Conservation (phyloP, 64 coral and sea anemone species). For the Exaiptasia diaphana region DNA sequence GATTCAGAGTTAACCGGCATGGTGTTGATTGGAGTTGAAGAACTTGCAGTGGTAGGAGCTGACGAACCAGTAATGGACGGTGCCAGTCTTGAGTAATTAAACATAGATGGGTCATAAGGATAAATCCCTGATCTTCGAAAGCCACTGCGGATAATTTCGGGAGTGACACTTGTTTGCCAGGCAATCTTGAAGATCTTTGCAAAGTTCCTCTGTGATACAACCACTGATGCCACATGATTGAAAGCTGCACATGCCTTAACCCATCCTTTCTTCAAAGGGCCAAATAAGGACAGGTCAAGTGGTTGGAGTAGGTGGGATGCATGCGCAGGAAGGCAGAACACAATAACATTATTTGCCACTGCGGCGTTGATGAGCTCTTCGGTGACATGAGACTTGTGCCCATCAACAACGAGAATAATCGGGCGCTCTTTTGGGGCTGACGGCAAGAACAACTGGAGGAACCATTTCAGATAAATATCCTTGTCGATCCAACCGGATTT, state of each 20-base stretch:
- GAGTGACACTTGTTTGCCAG: slow-evolving; percentile 2
- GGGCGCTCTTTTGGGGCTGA: slow-evolving; percentile 13
- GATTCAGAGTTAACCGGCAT: too few species aligned
- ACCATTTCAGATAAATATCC: slow-evolving; percentile 17
- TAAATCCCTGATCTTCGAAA: slow-evolving; percentile 1
- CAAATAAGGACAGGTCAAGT: slow-evolving; percentile 2
- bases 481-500: slow-evolving; percentile 3
- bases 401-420: not conserved
- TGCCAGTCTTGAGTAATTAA: not conserved
- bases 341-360: not conserved
- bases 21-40: too few species aligned
- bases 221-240: not conserved
- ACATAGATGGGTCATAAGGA: not conserved
- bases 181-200: not conserved
- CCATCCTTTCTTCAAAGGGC: not conserved
- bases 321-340: not conserved
- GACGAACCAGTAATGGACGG: too few species aligned
- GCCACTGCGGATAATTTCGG: slow-evolving; percentile 4
- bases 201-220: not conserved
- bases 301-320: not conserved
- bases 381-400: not conserved
- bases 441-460: not conserved
- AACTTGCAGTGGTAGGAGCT: too few species aligned
- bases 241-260: not conserved
- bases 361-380: not conserved